Evolutionary conservation across 2,113 vertebrate species (phyloP).

Genomic region (Perccottus glenii): DNA sequence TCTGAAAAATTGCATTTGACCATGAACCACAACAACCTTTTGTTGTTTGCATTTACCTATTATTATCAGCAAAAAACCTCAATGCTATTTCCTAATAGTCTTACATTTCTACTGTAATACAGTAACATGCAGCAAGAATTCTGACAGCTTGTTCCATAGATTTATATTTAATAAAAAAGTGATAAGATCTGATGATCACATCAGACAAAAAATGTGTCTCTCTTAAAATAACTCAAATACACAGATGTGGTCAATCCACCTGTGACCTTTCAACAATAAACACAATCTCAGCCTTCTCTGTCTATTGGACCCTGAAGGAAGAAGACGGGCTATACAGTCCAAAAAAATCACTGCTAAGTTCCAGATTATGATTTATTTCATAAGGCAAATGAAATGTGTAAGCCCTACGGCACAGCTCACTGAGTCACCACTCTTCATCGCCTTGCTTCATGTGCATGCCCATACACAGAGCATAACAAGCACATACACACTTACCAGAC

Average conservation of each 20-base stretch:
- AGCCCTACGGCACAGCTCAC: constrained; percentile 64
- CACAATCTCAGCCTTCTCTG: constrained; percentile 56
- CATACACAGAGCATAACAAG: constrained; percentile 10
- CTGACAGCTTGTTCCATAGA: no score
- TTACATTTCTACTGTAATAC: no score
- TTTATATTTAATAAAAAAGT: no score
- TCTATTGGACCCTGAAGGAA: constrained; percentile 51
- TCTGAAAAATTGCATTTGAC: background rate
- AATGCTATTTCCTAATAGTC: background rate
- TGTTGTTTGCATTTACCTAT: background rate
- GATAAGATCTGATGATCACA: no score
- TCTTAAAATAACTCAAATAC: constrained; percentile 18
- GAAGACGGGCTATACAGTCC: constrained; percentile 55
- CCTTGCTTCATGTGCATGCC: constrained; percentile 28
- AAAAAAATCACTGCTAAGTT: constrained; percentile 69
- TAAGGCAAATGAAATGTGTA: constrained; percentile 79
- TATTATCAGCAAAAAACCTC: background rate
- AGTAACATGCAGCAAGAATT: no score
- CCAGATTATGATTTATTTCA: constrained; percentile 80
- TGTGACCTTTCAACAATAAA: constrained; percentile 63
- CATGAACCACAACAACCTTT: background rate
- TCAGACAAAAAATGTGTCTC: no score
- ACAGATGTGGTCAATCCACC: constrained; percentile 59
- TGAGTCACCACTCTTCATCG: constrained; percentile 60
- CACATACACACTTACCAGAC: constrained; percentile 3